phyloP scores from a whole-genome alignment of 2,888 invertebrate species.

The Leucophora obtusa region DNA sequence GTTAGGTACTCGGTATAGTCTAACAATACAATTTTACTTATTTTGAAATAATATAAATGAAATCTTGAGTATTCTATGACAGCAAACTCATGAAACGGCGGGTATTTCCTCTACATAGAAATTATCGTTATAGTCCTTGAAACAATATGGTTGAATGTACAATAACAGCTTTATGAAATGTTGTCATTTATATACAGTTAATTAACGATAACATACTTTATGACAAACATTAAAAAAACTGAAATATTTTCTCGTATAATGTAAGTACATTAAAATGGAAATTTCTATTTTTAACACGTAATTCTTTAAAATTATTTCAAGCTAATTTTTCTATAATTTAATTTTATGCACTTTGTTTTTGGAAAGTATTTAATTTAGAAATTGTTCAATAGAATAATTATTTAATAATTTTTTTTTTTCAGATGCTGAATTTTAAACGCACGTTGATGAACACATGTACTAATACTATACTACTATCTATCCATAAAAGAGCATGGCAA shows the following conservation, averaged over 20 bases:
- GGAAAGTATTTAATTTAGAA: background rate
- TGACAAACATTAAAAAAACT: constrained; percentile 2
- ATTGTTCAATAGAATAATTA: background rate
- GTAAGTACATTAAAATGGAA: background rate
- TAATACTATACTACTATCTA: constrained; percentile 39
- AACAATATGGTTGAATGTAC: constrained; percentile 48
- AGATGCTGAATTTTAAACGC: constrained; percentile 50
- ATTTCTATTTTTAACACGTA: constrained; percentile 13
- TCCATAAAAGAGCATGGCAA: constrained; percentile 24
- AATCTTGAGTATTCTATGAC: constrained; percentile 41
- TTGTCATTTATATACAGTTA: constrained; percentile 26
- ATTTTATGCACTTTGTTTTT: too few relatives aligned
- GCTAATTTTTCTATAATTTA: background rate
- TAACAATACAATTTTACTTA: constrained; percentile 1
- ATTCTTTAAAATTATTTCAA: background rate
- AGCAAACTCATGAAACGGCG: constrained; percentile 50
- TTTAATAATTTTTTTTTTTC: constrained; percentile 14
- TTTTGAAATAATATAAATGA: constrained; percentile 42
- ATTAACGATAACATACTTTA: constrained; percentile 29
- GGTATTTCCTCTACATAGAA: constrained; percentile 37
- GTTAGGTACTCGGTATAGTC: constrained; percentile 15
- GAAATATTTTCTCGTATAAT: background rate
- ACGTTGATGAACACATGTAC: constrained; percentile 59
- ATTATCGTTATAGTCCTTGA: constrained; percentile 48
- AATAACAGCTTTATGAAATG: constrained; percentile 17